Evolutionary conservation across 2,797 vertebrate genomes (phyloP).

Genomic region (Otolemur crassicaudatus): DNA sequence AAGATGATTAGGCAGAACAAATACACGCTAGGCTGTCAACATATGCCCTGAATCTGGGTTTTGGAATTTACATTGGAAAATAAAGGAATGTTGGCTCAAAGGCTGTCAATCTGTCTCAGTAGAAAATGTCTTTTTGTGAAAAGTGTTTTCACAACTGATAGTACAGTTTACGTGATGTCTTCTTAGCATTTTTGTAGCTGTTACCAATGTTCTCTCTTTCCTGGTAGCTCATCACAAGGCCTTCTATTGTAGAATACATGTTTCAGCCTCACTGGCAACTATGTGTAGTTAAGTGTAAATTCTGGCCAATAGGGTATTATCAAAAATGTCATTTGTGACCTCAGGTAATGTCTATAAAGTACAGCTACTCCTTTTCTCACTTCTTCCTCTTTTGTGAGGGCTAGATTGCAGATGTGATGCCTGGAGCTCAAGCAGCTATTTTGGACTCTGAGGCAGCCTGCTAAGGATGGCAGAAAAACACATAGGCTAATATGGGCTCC

Average conservation of each 20-base stretch:
- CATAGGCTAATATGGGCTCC: neutral
- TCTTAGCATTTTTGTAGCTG: neutral
- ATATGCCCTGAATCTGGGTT: neutral
- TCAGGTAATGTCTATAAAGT: neutral
- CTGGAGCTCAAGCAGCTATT: neutral
- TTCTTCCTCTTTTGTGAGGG: neutral
- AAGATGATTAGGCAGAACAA: neutral
- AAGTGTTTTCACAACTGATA: slow-evolving; percentile 17
- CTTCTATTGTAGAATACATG: slow-evolving; percentile 10
- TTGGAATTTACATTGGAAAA: neutral
- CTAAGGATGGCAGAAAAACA: neutral
- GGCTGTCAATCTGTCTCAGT: neutral
- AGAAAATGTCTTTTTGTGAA: slow-evolving; percentile 32
- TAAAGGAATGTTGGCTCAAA: neutral
- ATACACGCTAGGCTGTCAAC: neutral
- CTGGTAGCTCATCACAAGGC: neutral
- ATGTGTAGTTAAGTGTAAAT: neutral
- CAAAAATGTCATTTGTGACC: neutral
- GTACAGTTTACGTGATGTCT: neutral
- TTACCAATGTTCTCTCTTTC: neutral
- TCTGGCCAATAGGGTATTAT: neutral
- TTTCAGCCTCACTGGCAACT: neutral
- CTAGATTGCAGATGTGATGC: neutral
- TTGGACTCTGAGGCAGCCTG: neutral
- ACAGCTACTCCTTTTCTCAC: neutral